phyloP scores from a whole-genome alignment of 2,888 invertebrate species.

The Drosophila prolongata region DNA sequence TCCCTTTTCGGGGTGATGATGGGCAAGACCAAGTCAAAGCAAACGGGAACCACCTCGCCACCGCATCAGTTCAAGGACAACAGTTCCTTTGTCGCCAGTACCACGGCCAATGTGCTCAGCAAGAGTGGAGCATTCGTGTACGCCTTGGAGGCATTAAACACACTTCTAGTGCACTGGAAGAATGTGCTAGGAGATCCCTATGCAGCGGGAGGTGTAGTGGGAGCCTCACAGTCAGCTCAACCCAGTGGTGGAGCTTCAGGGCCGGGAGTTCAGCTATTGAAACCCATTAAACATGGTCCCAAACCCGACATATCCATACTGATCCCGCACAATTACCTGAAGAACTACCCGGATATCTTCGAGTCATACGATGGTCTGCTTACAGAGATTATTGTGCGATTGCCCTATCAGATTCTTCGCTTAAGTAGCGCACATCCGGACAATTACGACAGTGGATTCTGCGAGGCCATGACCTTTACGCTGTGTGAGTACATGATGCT shows the following conservation, averaged over 20 bases:
- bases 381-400: slow-evolving; percentile 96
- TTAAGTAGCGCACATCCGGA: slow-evolving; percentile 83
- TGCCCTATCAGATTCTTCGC: slow-evolving; percentile 94
- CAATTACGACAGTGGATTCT: slow-evolving; percentile 88
- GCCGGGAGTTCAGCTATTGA: slow-evolving; percentile 87
- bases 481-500: slow-evolving; percentile 98
- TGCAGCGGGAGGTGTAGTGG: slow-evolving; percentile 47
- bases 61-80: slow-evolving; percentile 86
- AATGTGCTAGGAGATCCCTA: slow-evolving; percentile 84
- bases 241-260: slow-evolving; percentile 39
- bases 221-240: slow-evolving; percentile 38
- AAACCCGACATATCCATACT: slow-evolving; percentile 98
- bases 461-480: slow-evolving; percentile 87
- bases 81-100: slow-evolving; percentile 88
- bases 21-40: slow-evolving; percentile 84
- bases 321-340: slow-evolving; percentile 96
- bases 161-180: slow-evolving; percentile 92
- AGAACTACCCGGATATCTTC: slow-evolving; percentile 96
- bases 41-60: slow-evolving; percentile 84
- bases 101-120: slow-evolving; percentile 89
- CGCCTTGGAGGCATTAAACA: slow-evolving; percentile 89
- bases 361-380: slow-evolving; percentile 97
- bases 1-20: slow-evolving; percentile 90
- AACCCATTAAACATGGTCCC: slow-evolving; percentile 91
- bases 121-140: slow-evolving; percentile 90